These are phyloP conservation scores for Hyles euphorbiae DNA, from an alignment of 1,140 invertebrate species.

Conservation along the genomic window DNA sequence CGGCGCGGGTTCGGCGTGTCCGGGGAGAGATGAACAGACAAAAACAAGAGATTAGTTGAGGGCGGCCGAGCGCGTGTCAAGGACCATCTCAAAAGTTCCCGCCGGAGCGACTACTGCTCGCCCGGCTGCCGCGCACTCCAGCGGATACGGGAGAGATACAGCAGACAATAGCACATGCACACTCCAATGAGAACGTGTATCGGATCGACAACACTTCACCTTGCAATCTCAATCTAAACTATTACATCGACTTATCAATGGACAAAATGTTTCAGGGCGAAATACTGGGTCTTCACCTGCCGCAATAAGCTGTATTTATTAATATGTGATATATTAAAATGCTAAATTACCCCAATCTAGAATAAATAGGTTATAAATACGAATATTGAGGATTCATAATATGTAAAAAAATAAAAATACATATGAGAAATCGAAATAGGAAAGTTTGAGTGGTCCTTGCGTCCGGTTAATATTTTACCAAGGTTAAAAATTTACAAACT, in stretches of 20 bases:
- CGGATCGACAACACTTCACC: conserved; percentile 56
- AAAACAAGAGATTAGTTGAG: conserved; percentile 71
- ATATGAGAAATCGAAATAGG: conserved; percentile 70
- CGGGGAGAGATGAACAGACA: conserved; percentile 69
- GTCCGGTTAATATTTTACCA: conserved; percentile 37
- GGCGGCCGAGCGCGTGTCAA: conserved; percentile 78
- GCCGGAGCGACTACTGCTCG: conserved; percentile 55
- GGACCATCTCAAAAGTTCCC: conserved; percentile 99
- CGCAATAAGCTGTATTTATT: conserved; percentile 52
- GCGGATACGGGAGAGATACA: conserved; percentile 6
- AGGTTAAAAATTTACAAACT: conserved; percentile 17
- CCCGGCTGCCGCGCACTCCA: conserved; percentile 21
- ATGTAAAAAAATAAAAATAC: conserved; percentile 33
- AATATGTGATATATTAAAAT: conserved; percentile 30
- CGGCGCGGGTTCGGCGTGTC: conserved; percentile 68
- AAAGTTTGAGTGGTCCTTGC: conserved; percentile 87
- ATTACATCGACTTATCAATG: conserved; percentile 71
- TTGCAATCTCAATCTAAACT: conserved; percentile 67
- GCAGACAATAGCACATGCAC: conserved; percentile 67
- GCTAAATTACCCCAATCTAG: conserved; percentile 29
- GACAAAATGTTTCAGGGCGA: conserved; percentile 51
- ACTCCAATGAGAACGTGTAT: conserved; percentile 52
- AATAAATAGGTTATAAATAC: conserved; percentile 28
- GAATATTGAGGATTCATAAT: conserved; percentile 8
- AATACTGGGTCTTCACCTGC: conserved; percentile 42